phyloP scores from a whole-genome alignment of 2,888 invertebrate genomes.

The Pandemis heparana region DNA sequence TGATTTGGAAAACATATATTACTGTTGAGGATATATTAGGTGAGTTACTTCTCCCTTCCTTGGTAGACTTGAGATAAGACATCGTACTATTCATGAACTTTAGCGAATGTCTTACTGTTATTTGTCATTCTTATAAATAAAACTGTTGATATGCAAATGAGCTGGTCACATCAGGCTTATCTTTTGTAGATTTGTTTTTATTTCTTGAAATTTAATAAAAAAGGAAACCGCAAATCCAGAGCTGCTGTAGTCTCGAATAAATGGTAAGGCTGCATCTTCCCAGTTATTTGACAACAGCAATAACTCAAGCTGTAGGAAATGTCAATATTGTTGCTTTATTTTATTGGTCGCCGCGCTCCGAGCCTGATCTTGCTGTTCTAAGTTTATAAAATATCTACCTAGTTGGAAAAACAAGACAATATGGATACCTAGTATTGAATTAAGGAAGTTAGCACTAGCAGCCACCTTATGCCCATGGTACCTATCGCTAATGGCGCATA shows the following conservation, averaged over 20 bases:
- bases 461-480: too few species aligned
- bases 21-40: constrained; percentile 26
- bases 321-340: not conserved
- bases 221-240: not conserved
- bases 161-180: constrained; percentile 28
- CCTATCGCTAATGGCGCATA: too few species aligned
- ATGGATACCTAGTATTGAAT: too few species aligned
- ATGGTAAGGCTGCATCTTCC: not conserved
- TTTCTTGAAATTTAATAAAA: not conserved
- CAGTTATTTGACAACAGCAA: not conserved
- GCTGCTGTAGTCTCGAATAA: not conserved
- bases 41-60: constrained; percentile 1
- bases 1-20: constrained; percentile 20
- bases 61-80: not conserved
- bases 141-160: constrained; percentile 38
- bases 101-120: constrained; percentile 30
- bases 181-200: constrained; percentile 20
- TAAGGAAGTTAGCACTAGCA: too few species aligned
- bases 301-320: not conserved
- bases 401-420: not conserved
- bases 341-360: too few species aligned
- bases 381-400: not conserved
- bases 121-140: constrained; percentile 35
- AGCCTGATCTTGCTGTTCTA: not conserved
- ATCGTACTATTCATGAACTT: constrained; percentile 6